Evolutionary conservation across 2,797 vertebrate species (phyloP).

Genomic region (Salmo trutta): DNA sequence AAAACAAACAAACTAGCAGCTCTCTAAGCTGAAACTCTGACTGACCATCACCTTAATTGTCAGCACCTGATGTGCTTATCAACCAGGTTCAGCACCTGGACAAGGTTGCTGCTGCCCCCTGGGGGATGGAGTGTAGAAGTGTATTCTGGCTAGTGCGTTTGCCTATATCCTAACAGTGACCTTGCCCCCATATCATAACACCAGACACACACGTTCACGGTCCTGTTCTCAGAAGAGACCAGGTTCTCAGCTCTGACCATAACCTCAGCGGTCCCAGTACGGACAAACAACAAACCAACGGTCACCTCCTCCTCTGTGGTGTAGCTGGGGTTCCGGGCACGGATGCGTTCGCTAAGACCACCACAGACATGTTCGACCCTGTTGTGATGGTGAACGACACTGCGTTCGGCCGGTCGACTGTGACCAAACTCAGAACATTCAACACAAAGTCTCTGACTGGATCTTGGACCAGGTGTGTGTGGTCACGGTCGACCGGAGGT

Average conservation of each 20-base stretch:
- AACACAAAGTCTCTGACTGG: not conserved
- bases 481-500: no score
- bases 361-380: slow-evolving; percentile 43
- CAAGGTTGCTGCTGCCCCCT: no score
- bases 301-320: slow-evolving; percentile 26
- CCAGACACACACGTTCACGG: slow-evolving; percentile 6
- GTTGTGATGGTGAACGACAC: slow-evolving; percentile 24
- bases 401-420: not conserved
- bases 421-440: not conserved
- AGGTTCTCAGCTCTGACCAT: slow-evolving; percentile 46
- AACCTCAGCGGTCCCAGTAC: slow-evolving; percentile 36
- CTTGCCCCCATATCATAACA: no score
- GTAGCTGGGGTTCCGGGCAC: slow-evolving; percentile 44
- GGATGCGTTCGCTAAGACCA: slow-evolving; percentile 41
- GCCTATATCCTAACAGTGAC: no score
- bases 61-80: no score
- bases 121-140: no score
- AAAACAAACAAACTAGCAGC: no score
- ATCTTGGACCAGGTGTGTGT: slow-evolving; percentile 48
- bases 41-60: no score
- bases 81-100: no score
- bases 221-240: slow-evolving; percentile 53
- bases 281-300: slow-evolving; percentile 45
- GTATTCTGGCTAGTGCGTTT: no score
- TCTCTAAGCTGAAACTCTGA: no score